phyloP scores from a whole-genome alignment of 2,797 vertebrate genomes.

The Diceros bicornis region DNA sequence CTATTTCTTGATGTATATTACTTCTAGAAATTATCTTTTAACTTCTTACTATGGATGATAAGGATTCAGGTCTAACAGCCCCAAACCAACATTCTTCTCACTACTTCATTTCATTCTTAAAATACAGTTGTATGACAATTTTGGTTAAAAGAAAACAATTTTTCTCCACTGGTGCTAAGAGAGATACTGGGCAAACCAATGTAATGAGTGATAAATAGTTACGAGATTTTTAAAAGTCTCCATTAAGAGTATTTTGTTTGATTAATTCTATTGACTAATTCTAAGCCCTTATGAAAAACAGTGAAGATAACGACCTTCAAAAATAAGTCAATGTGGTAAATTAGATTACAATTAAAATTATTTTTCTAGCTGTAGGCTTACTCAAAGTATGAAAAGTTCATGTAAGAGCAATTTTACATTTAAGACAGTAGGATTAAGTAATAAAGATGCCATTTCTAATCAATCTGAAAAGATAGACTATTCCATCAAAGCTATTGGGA shows the following conservation, averaged over 20 bases:
- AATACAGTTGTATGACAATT: conserved; percentile 23
- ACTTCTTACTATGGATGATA: not conserved
- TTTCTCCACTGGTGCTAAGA: not conserved
- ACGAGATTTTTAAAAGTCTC: not conserved
- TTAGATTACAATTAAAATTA: conserved; percentile 26
- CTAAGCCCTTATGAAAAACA: conserved; percentile 14
- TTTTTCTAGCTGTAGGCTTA: not conserved
- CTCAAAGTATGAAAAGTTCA: conserved; percentile 8
- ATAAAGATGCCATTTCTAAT: conserved; percentile 10
- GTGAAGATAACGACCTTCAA: not conserved
- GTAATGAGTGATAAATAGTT: not conserved
- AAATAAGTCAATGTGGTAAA: conserved; percentile 43
- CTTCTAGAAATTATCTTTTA: conserved; percentile 23
- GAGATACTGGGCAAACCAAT: conserved; percentile 15
- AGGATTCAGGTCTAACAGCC: not conserved
- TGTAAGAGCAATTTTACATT: conserved; percentile 24
- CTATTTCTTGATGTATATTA: conserved; percentile 55
- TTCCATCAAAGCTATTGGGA: not conserved
- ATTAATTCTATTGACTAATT: conserved; percentile 44
- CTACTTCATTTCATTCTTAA: not conserved
- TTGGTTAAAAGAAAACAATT: conserved; percentile 50
- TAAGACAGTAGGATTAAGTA: conserved; percentile 32
- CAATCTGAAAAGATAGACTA: not conserved
- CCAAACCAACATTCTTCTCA: conserved; percentile 3
- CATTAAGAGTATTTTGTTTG: conserved; percentile 40